Base-by-base conservation (phyloP, 2,113 vertebrate genomes). In the Nibea albiflora region DNA sequence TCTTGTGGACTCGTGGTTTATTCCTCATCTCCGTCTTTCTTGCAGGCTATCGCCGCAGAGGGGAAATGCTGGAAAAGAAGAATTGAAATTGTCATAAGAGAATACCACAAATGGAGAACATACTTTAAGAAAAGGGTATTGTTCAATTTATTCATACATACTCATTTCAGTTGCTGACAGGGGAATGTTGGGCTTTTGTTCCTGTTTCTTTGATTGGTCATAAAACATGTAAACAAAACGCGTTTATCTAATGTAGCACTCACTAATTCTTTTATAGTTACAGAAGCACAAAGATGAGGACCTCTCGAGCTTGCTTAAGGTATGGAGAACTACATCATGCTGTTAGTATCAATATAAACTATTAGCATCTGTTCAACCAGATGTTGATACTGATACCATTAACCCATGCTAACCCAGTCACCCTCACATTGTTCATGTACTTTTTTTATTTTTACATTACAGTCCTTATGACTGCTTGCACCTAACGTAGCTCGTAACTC, bases 21-120 rank as follows among this genome's bases (percentile, higher is more conserved):
- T n/a, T 81, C 69, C 19, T n/a, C 24, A 1, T 76, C 44, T 70
- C 66, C 56, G 17, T 85, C 19, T 89, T 61, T 78, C 75, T 80
- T 77, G 19, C 80, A 99, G 98, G 96, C 95, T 64, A 94, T 96
- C 82, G 95, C 95, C 80, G 96, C 96, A 1, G 98, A 99, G 82
- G 97, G 97, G 26, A 97, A 96, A 60, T 97, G 97, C 85, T 99
- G 97, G 97, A 98, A 97, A 80, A 95, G 96, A 87, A 96, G 97
- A 89, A 99, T 99, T 75, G 97, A 99, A 95, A 96, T 99, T 4
- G 97, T 98, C 73, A 96, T 99, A 81, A 94, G 96, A 90, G 98
- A 99, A 73, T 99, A 99, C 86, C 98, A 99, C 94, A 99, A 99
- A 91, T 99, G 98, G 98, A 97, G 98, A 86, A 97, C 98, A 0